Evolutionary conservation across 2,113 vertebrate genomes (phyloP), one percentile per base, ranked within the genome.

Genomic region (Notiomystis cincta): DNA sequence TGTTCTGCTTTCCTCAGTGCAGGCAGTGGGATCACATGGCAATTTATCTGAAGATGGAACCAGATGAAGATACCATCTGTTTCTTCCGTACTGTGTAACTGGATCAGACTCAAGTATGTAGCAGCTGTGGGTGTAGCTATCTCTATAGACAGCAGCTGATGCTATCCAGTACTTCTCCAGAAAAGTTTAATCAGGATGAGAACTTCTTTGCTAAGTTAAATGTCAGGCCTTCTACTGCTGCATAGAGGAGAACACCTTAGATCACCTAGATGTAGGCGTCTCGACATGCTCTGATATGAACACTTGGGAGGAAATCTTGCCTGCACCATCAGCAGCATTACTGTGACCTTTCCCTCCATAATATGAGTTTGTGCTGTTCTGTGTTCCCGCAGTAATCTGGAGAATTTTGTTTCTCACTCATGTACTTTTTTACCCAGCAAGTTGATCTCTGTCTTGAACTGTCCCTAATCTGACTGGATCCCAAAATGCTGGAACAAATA

Each of bases 61-160:
- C 69, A 91, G 77, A 89, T 85, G 77, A 95, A 95, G 94, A 95
- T 80, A 91, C 91, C 95, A 95, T 94, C 95, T 96, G 91, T 91
- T 96, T 95, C 83, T 96, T 31, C 56, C 21, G n/a, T 38, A 91
- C 53, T 53, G n/a, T 76, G 81, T 92, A 94, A 94, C 84, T 87
- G 87, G 91, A 95, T 96, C 66, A 91, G 61, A 82, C 70, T 93
- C 94, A 96, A 94, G 53, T 72, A 96, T 82, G 70, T 42, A 93
- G 84, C 77, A 93, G 33, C 65, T 95, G 90, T 2, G 35, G 58
- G 45, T 90, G 81, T 79, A 95, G 66, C 70, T 85, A 50, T 42
- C 58, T 87, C 89, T 84, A 85, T 10, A 87, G 78, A 77, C 22
- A 82, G 82, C 77, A 95, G 78, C 53, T 95, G 69, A 91, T 82